Conservation (phyloP, 2,113 vertebrate genomes). For the Macrotus californicus region DNA sequence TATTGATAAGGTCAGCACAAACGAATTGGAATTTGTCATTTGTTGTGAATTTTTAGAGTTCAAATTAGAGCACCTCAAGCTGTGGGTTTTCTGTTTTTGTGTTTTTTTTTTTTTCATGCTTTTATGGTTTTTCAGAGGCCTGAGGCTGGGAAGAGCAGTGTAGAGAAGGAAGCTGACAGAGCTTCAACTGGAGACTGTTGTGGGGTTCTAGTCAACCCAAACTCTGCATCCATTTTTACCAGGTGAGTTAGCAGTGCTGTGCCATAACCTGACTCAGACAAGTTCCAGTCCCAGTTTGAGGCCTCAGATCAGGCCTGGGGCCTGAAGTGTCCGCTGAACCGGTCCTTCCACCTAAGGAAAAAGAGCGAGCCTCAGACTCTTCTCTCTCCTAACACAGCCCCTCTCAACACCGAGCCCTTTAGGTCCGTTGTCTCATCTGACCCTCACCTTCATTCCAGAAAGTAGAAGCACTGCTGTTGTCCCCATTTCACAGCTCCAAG, state of each 20-base stretch:
- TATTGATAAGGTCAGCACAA: not conserved
- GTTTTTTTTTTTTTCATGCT: not conserved
- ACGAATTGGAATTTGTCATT: not conserved
- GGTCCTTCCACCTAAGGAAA: not conserved
- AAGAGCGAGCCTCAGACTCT: not conserved
- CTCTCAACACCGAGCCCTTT: not conserved
- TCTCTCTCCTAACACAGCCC: not conserved
- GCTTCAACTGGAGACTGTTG: not conserved
- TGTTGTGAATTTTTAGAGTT: not conserved
- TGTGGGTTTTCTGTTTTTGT: slow-evolving; percentile 3
- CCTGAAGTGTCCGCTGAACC: not conserved
- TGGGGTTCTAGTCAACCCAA: not conserved
- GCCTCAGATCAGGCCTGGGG: not conserved
- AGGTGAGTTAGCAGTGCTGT: not conserved
- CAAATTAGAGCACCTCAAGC: not conserved
- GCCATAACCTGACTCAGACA: not conserved
- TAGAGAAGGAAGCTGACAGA: not conserved
- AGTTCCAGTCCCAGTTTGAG: not conserved
- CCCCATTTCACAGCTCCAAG: not conserved
- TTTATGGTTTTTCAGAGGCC: not conserved
- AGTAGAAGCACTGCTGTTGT: not conserved
- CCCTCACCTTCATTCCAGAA: not conserved
- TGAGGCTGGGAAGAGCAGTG: not conserved
- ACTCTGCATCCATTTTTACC: not conserved
- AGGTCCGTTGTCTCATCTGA: not conserved